These are phyloP conservation scores for Thysanoteuthis rhombus DNA, from an alignment of 2,888 invertebrate species.

Conservation along the genomic window DNA sequence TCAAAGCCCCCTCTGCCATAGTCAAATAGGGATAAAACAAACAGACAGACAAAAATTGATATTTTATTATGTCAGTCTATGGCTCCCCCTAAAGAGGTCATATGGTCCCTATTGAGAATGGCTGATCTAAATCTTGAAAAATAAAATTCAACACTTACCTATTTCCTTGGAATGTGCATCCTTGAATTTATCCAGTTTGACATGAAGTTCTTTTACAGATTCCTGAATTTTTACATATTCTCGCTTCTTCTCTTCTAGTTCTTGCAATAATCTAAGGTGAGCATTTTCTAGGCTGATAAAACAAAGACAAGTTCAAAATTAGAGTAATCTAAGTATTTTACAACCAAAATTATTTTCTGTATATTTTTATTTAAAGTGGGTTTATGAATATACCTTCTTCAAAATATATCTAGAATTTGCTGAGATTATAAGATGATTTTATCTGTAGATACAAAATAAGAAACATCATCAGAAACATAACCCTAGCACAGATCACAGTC, in stretches of 20 bases:
- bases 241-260: conserved; percentile 55
- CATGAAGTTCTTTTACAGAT: conserved; percentile 57
- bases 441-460: neutral
- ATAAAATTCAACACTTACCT: conserved; percentile 44
- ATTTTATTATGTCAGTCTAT: too few relatives aligned
- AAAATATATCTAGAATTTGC: neutral
- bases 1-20: too few relatives aligned
- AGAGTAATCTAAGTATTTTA: neutral
- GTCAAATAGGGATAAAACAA: too few relatives aligned
- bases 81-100: too few relatives aligned
- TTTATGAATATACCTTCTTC: too few relatives aligned
- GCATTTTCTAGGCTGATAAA: conserved; percentile 55
- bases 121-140: too few relatives aligned
- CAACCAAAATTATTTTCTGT: neutral
- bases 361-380: neutral
- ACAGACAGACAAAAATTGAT: too few relatives aligned
- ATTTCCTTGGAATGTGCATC: conserved; percentile 57
- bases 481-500: neutral
- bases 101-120: too few relatives aligned
- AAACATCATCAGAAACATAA: neutral
- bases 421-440: neutral
- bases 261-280: conserved; percentile 51
- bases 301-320: neutral
- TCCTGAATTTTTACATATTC: conserved; percentile 57
- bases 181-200: conserved; percentile 56